Base-by-base conservation (phyloP, 2,113 vertebrate species). In the Manacus vitellinus region DNA sequence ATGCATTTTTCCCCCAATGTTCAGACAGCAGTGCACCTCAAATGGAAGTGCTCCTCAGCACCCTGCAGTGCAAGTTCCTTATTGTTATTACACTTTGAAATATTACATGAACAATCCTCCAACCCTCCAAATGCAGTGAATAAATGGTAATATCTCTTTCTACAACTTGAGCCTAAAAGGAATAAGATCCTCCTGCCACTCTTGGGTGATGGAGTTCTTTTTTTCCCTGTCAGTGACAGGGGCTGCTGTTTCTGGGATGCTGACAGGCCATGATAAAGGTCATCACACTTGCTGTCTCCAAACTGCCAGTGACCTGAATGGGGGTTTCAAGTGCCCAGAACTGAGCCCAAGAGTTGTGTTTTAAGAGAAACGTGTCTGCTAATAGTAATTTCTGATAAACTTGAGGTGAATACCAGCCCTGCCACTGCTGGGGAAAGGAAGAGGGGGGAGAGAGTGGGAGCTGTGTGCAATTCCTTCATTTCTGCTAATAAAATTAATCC, bases 341-440 rank as follows among this genome's bases (percentile, higher is more conserved):
- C 27, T 49, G 47, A 88, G 59, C 59, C 27, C 3, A 14, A 52
- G 61, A 92, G 63, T 70, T 47, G n/a, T 14, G 56, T 35, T 28
- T 83, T 11, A 12, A 67, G 55, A 82, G 72, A 84, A 92, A 27
- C 5, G 6, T 84, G 67, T 56, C 75, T 92, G 83, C 47, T 81
- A 81, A 88, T 52, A 46, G 49, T 54, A 68, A 93, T 83, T 93
- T 28, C 71, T 94, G 82, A 85, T 94, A 80, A 88, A 67, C 30
- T 52, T 39, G 35, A 10, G 49, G 67, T 77, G 41, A 74, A 83
- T 90, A 90, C 6, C 66, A 49, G 14, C 10, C 49, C 52, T 47
- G 9, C 35, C 5, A 0, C 30, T 89, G 58, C 28, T 28, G 19
- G 31, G 37, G n/a, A 37, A 30, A 56, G 41, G 65, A 27, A 41